phyloP scores from a whole-genome alignment of 2,113 vertebrate genomes.

The Myrmophylax atrothorax region DNA sequence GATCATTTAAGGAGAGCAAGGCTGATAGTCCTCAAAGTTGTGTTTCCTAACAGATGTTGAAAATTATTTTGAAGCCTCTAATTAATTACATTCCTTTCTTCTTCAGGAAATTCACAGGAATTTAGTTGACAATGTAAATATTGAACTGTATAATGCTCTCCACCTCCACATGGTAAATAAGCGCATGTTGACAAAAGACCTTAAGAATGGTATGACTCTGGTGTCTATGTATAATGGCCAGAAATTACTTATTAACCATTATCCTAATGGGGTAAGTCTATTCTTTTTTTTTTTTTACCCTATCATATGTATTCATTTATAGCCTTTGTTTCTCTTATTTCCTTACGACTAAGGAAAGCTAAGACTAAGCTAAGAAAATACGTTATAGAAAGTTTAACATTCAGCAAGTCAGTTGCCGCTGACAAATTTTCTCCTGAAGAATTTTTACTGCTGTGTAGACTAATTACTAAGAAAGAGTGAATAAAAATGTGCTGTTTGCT shows the following conservation, averaged over 20 bases:
- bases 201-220: constrained; percentile 87
- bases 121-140: constrained; percentile 93
- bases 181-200: constrained; percentile 92
- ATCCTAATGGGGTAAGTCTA: constrained; percentile 90
- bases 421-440: background rate
- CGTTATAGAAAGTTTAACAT: background rate
- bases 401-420: background rate
- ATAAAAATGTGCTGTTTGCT: background rate
- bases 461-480: background rate
- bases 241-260: constrained; percentile 90
- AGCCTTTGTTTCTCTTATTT: background rate
- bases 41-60: background rate
- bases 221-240: constrained; percentile 91
- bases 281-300: background rate
- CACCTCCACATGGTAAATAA: constrained; percentile 95
- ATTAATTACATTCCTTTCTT: background rate
- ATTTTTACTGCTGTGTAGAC: background rate
- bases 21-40: accelerated
- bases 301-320: background rate
- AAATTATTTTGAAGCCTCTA: background rate
- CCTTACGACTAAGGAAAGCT: background rate
- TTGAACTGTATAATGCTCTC: constrained; percentile 92
- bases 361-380: background rate
- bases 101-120: constrained; percentile 80
- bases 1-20: background rate